phyloP scores from a whole-genome alignment of 2,888 invertebrate species.

The Chloroclystis v-ata region DNA sequence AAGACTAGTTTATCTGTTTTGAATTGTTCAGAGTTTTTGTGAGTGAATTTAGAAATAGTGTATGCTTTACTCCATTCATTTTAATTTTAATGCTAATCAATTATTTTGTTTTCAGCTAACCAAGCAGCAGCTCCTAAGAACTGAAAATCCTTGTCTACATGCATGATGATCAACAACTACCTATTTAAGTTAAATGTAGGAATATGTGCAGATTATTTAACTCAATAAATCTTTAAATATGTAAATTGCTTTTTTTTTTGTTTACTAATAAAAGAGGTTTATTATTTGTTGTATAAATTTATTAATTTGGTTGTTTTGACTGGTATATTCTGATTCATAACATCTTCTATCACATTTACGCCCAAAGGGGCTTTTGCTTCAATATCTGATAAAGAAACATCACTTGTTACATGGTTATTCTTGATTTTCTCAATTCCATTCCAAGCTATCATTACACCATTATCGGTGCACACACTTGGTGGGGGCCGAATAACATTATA shows the following conservation, averaged over 20 bases:
- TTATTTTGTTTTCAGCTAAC: conserved; percentile 50
- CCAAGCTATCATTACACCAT: conserved; percentile 99
- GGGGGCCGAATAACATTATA: conserved; percentile 87
- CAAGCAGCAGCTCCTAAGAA: conserved; percentile 46
- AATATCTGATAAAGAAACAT: conserved; percentile 78
- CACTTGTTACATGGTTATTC: conserved; percentile 56
- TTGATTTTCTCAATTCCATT: conserved; percentile 91
- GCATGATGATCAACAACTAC: conserved; percentile 43
- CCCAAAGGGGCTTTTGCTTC: conserved; percentile 81
- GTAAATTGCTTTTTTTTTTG: conserved; percentile 13
- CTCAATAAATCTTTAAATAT: conserved; percentile 36
- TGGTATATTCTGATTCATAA: conserved; percentile 73
- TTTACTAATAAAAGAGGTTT: not conserved
- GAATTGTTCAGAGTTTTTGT: no score
- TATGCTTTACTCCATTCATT: no score
- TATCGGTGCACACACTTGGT: conserved; percentile 94
- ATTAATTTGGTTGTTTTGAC: conserved; percentile 57
- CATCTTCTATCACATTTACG: conserved; percentile 75
- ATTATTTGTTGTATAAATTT: conserved; percentile 26
- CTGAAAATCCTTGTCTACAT: conserved; percentile 40
- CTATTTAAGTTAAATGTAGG: conserved; percentile 46
- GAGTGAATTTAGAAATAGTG: no score
- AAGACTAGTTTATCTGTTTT: no score
- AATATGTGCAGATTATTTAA: conserved; percentile 33
- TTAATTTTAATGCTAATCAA: no score